Conservation (phyloP, 30 jellyfish, hydroid and myxozoan genomes). For the Hydractinia echinata region DNA sequence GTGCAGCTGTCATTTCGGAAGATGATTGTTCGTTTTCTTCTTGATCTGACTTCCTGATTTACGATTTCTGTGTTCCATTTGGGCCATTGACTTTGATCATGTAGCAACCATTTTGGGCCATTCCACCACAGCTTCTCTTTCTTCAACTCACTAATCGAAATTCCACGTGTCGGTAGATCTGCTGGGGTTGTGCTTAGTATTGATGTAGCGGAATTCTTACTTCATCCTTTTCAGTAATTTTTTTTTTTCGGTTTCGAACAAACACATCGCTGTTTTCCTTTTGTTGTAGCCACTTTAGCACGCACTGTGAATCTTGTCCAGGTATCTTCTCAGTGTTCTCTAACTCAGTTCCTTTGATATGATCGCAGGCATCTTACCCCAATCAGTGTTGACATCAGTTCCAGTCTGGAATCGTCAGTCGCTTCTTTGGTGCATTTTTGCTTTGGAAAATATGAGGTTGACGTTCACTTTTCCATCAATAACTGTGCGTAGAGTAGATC, state of each 20-base stretch:
- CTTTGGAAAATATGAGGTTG: constrained; percentile 4
- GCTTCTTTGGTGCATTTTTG: constrained; percentile 17
- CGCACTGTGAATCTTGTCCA: constrained; percentile 17
- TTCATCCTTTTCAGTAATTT: constrained; percentile 11
- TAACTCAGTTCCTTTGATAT: not conserved
- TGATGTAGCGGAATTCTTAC: not conserved
- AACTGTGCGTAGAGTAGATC: not conserved
- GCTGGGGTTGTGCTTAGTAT: constrained; percentile 1
- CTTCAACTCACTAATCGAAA: not conserved
- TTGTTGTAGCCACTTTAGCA: not conserved
- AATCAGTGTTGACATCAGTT: not conserved
- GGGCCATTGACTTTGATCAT: constrained; percentile 9
- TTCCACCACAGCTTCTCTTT: constrained; percentile 2
- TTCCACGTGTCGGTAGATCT: not conserved
- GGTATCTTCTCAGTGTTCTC: not conserved
- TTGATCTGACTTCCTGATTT: not conserved
- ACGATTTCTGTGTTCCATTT: not conserved
- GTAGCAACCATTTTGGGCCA: not conserved
- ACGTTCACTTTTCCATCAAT: not conserved
- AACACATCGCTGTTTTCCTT: constrained; percentile 6
- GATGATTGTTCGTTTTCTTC: not conserved
- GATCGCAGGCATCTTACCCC: not conserved
- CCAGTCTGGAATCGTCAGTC: not conserved
- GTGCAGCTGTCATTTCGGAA: constrained; percentile 12
- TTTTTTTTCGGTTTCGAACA: constrained; percentile 26